phyloP scores from a whole-genome alignment of 2,797 vertebrate genomes.

The Mus caroli region DNA sequence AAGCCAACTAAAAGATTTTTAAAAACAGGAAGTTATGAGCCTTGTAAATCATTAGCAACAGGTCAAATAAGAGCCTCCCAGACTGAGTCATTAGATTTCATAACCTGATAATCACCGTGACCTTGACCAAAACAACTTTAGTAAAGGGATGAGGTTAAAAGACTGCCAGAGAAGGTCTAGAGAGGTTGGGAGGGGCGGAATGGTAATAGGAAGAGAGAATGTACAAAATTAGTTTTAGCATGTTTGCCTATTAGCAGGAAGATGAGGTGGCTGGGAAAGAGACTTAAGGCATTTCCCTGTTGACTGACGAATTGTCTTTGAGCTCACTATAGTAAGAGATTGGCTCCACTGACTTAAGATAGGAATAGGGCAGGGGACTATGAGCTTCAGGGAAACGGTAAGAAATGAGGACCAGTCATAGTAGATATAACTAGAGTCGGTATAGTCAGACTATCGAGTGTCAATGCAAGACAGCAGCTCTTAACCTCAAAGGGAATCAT shows the following conservation, averaged over 20 bases:
- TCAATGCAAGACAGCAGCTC: background rate
- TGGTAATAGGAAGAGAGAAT: background rate
- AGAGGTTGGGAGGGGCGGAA: background rate
- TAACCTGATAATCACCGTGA: background rate
- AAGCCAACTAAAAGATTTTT: slow-evolving; percentile 46
- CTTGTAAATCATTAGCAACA: slow-evolving; percentile 14
- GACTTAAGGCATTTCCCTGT: background rate
- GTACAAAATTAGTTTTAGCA: background rate
- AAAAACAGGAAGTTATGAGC: slow-evolving; percentile 31
- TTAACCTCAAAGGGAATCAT: background rate
- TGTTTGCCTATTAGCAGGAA: background rate
- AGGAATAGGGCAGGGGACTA: background rate
- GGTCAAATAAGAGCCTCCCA: slow-evolving; percentile 6
- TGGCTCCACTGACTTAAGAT: background rate
- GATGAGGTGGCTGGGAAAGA: background rate
- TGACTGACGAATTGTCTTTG: background rate
- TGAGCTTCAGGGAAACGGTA: background rate
- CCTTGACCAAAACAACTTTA: slow-evolving; percentile 24
- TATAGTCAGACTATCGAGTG: background rate
- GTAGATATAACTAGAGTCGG: background rate
- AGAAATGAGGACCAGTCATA: background rate
- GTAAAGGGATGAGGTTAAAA: background rate
- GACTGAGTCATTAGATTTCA: slow-evolving; percentile 9
- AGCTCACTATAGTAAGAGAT: background rate
- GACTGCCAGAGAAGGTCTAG: background rate